A percentile compares a stretch with the other conserved stretches of the same genome.
phyloP scores from a whole-genome alignment of 2,113 vertebrate genomes.

The Macrotus californicus region DNA sequence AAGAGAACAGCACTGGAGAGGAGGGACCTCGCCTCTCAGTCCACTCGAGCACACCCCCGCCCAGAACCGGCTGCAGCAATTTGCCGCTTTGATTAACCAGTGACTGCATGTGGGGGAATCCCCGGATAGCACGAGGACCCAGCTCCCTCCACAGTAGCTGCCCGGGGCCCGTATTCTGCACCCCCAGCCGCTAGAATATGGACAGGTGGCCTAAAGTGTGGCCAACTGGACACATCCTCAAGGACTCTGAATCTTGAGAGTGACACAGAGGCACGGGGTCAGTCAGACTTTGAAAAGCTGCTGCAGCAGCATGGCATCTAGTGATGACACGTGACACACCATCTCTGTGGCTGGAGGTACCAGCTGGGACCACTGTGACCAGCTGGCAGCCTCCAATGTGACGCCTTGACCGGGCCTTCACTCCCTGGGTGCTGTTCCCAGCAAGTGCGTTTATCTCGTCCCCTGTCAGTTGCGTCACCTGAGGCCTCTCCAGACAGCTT shows the following conservation, averaged over 20 bases:
- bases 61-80: not conserved
- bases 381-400: not conserved
- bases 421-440: not conserved
- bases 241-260: not conserved
- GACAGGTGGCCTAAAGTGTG: accelerated
- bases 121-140: no score
- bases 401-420: not conserved
- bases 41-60: accelerated
- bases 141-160: no score
- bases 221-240: not conserved
- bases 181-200: not conserved
- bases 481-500: not conserved
- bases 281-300: not conserved
- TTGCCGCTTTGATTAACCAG: not conserved
- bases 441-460: slow-evolving; percentile 42
- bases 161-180: not conserved
- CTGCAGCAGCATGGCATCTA: not conserved
- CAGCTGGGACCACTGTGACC: not conserved
- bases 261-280: not conserved
- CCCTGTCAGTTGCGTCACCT: not conserved
- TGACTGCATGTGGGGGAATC: not conserved
- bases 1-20: not conserved
- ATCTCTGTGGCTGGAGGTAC: not conserved
- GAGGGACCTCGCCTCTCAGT: not conserved
- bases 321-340: not conserved